Base-by-base conservation (phyloP, 1,140 invertebrate species). In the Carcinoscorpius rotundicauda region DNA sequence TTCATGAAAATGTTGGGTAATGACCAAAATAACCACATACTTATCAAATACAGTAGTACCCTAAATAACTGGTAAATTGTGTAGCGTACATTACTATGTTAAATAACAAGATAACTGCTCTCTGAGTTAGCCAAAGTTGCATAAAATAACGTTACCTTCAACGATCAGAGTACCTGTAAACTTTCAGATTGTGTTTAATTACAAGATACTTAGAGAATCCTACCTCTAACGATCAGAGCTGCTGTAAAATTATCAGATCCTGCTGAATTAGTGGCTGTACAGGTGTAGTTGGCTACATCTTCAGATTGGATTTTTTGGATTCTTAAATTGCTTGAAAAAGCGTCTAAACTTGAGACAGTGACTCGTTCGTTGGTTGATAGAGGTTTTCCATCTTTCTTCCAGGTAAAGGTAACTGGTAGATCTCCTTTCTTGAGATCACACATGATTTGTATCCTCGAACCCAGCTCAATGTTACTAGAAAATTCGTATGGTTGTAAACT, bases 281-380 rank as follows among this genome's bases (percentile, higher is more conserved):
- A 68, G 3, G 66, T 64, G 49, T 64, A 68, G 49, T 68, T 68
- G 9, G 63, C 66, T 50, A 68, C 52, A n/a, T 64, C 56, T n/a
- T 60, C 11, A 5, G 55, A 11, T 50, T 64, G 49, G 6, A 60
- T 11, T 51, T 6, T 8, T 10, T 6, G 29, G n/a, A 60, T 60
- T 48, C 6, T 6, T 11, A 60, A 60, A 6, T 8, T 6, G 6
- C 6, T 8, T 8, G 59, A 8, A 10, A 10, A 10, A 10, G 10
- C 55, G 55, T 57, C 55, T 11, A 57, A 57, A 11, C 10, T 11
- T 57, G 11, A 10, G 10, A 57, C 10, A 10, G 10, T 57, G 10
- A 57, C 55, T 11, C 10, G 55, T 10, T 11, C 11, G 55, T 10
- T 10, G 55, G 10, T 10, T 11, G 10, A 10, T 11, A 57, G 55